Conservation (phyloP, 2,113 vertebrate species). For the Aplodontia rufa region DNA sequence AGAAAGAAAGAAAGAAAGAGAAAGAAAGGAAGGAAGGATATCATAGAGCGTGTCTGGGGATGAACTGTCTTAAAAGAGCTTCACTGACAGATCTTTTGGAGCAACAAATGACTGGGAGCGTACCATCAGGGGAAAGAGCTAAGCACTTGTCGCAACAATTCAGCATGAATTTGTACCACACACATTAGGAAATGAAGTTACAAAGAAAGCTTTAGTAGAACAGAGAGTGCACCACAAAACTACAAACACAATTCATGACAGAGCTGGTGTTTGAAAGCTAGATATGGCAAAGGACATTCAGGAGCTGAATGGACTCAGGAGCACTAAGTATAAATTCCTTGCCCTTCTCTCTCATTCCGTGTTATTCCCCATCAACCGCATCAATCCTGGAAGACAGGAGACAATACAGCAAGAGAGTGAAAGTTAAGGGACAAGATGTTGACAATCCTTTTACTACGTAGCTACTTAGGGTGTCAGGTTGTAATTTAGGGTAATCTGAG, state of each 20-base stretch:
- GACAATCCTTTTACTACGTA: background rate
- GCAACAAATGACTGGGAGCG: background rate
- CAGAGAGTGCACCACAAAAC: background rate
- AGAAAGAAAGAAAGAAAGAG: no score
- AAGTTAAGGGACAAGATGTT: background rate
- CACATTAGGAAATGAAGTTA: background rate
- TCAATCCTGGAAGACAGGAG: background rate
- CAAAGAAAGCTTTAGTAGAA: background rate
- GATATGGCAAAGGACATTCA: background rate
- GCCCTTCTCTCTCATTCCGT: background rate
- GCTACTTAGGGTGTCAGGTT: background rate
- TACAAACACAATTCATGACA: background rate
- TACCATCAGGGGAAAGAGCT: background rate
- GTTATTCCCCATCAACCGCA: background rate
- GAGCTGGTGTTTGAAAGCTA: background rate
- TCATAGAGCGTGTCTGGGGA: accelerated
- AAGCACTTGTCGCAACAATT: background rate
- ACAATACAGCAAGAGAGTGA: background rate
- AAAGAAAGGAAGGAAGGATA: no score
- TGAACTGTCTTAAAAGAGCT: background rate
- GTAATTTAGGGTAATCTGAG: background rate
- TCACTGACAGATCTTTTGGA: background rate
- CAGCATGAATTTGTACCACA: background rate
- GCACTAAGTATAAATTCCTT: background rate
- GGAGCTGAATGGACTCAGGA: background rate